Base-by-base conservation (phyloP, 1,140 invertebrate species). In the Aphis gossypii region DNA sequence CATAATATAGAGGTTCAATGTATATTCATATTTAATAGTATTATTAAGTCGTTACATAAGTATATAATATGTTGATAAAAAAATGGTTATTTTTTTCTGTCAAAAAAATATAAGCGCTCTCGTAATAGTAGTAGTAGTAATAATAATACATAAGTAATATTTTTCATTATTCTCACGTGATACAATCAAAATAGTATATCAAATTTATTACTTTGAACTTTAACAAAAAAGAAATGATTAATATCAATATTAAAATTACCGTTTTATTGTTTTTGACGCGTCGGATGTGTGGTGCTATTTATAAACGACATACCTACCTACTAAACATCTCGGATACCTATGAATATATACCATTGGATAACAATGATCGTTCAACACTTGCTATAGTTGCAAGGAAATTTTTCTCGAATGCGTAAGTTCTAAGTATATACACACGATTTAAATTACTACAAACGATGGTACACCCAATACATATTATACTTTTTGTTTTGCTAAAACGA, bases 51-150 rank as follows among this genome's bases (percentile, higher is more conserved):
- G 1, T 51, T 20, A 88, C 21, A 88, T 88, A 48, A 54, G n/a
- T 89, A 46, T 89, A 54, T 89, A 9, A 89, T 89, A 35, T 54
- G 0, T 84, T 41, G 41, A 89, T 89, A 89, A 54, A 89, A 89
- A 89, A 89, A 54, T 35, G 18, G 0, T 87, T 46, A n/a, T 51
- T 87, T 35, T 88, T 89, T 54, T 89, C 1, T 51, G 18, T 51
- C 86, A 35, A 38, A 89, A 88, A 89, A 48, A 89, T 54, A 54
- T 89, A 87, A 87, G 84, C 41, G 9, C 5, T 86, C 46, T 46
- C 1, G 1, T 30, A 86, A 25, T 30, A 25, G 25, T 68, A 68
- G 60, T 82, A 46, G 46, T 46, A 86, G 41, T 25, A 25, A 7
- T 68, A 76, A 30, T 82, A 38, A 6, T 82, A 38, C 7, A 44